Evolutionary conservation across 1,140 invertebrate genomes (phyloP).

Genomic region (Pollicipes pollicipes): DNA sequence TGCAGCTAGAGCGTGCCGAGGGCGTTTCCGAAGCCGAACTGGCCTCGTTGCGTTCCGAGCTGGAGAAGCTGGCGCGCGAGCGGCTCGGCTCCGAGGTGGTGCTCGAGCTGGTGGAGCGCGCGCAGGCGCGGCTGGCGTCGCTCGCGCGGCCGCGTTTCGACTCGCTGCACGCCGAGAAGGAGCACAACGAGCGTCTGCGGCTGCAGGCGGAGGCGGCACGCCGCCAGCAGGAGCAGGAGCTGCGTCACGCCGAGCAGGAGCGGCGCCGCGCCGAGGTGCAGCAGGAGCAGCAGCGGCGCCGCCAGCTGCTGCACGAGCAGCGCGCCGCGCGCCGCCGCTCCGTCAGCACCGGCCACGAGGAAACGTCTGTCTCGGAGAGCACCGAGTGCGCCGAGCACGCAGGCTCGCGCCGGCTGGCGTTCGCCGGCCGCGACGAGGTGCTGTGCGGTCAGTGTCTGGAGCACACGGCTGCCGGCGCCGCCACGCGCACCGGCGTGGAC

Average conservation of each 20-base stretch:
- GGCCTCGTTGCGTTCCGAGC: neutral
- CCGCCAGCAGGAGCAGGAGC: neutral
- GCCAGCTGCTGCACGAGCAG: neutral
- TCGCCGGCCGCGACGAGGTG: neutral
- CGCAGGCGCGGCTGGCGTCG: neutral
- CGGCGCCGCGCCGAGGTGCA: neutral
- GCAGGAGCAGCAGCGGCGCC: neutral
- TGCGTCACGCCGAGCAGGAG: neutral
- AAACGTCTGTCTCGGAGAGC: neutral
- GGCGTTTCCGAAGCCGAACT: neutral
- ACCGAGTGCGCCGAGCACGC: neutral
- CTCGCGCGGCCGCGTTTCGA: neutral
- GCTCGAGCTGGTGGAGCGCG: neutral
- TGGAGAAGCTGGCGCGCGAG: neutral
- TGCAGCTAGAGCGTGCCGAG: neutral
- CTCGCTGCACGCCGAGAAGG: conserved; percentile 5
- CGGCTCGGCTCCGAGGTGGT: neutral
- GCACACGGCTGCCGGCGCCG: conserved; percentile 2
- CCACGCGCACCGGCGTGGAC: neutral
- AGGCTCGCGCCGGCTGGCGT: neutral
- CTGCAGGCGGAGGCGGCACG: neutral
- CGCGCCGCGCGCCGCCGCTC: neutral
- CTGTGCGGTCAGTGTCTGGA: neutral
- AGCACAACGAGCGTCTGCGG: neutral
- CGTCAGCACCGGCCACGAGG: neutral